Percentiles rank a stretch among this genome's conserved stretches.
phyloP scores from a whole-genome alignment of 2,797 vertebrate genomes.

The Remorina albescens region DNA sequence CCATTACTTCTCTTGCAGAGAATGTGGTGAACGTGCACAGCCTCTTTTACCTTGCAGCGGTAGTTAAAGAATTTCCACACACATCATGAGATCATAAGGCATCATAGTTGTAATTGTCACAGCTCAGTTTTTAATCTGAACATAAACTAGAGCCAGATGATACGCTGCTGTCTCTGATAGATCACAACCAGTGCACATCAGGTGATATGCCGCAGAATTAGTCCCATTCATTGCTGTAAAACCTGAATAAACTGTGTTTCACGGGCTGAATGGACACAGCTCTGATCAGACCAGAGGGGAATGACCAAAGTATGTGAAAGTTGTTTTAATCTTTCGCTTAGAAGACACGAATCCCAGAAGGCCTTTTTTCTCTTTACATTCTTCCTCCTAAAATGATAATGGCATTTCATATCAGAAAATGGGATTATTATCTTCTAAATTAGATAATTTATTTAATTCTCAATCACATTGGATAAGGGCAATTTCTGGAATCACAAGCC shows the following conservation, averaged over 20 bases:
- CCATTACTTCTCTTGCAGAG: conserved; percentile 57
- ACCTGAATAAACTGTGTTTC: conserved; percentile 60
- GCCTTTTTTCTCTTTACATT: conserved; percentile 11
- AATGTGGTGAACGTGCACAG: conserved; percentile 17
- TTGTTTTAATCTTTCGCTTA: conserved; percentile 43
- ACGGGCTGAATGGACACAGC: conserved; percentile 28
- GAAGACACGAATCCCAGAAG: conserved; percentile 24
- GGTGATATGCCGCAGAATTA: conserved; percentile 35
- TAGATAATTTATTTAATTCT: conserved; percentile 60
- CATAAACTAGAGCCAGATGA: conserved; percentile 55
- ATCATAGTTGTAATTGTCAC: conserved; percentile 53
- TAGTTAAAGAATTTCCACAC: conserved; percentile 24
- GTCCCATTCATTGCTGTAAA: conserved; percentile 42
- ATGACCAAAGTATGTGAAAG: conserved; percentile 25
- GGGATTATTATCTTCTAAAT: conserved; percentile 66
- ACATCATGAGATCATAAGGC: conserved; percentile 25
- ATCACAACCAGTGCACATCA: conserved; percentile 43
- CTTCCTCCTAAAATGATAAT: conserved; percentile 47
- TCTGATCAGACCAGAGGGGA: conserved; percentile 44
- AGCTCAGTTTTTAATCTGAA: conserved; percentile 34
- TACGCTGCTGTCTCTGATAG: conserved; percentile 41
- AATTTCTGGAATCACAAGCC: conserved; percentile 60
- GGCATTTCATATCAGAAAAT: conserved; percentile 50
- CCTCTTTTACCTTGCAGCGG: conserved; percentile 31
- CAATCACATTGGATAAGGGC: conserved; percentile 55